Base-by-base conservation (phyloP, 2,888 invertebrate species). In the Proisotoma minuta region DNA sequence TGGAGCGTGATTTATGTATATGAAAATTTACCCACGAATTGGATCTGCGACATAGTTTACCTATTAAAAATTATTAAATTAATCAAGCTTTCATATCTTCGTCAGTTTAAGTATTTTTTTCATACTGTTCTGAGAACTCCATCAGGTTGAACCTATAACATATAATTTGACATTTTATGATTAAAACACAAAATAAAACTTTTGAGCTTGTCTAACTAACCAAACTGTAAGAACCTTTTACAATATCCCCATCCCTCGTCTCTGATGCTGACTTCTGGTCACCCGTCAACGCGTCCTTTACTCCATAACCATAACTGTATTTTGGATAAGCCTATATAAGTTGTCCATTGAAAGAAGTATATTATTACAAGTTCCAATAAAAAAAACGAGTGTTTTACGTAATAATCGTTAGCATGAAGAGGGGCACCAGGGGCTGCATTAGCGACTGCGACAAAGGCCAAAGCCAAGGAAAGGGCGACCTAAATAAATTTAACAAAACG, bases 91-190 rank as follows among this genome's bases (percentile, higher is more conserved):
- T 34, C 8, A 34, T 10, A 34, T 8, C 15, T 8, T 34, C 15
- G 15, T 34, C 34, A 34, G 15, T 34, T 34, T 34, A 15, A 15
- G 34, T 34, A 8, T n/a, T n/a, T n/a, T n/a, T 10, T 34, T 10
- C 54, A n/a, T 34, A 54, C 54, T 22, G 54, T 54, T 54, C 54
- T 34, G 54, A 54, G 54, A 20, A 54, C 54, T 10, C 54, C 54
- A 39, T 54, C 54, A 29, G 54, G 54, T 34, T 54, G 54, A 24
- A 54, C n/a, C n/a, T n/a, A n/a, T n/a, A n/a, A n/a, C n/a, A n/a
- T n/a, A n/a, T n/a, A n/a, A n/a, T n/a, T n/a, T n/a, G n/a, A n/a
- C n/a, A n/a, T n/a, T n/a, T n/a, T n/a, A n/a, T n/a, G n/a, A n/a
- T n/a, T n/a, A n/a, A n/a, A n/a, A n/a, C n/a, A n/a, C n/a, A n/a